These are phyloP conservation scores for Schrankia costaestrigalis DNA, from an alignment of 2,888 invertebrate genomes.

Conservation along the genomic window DNA sequence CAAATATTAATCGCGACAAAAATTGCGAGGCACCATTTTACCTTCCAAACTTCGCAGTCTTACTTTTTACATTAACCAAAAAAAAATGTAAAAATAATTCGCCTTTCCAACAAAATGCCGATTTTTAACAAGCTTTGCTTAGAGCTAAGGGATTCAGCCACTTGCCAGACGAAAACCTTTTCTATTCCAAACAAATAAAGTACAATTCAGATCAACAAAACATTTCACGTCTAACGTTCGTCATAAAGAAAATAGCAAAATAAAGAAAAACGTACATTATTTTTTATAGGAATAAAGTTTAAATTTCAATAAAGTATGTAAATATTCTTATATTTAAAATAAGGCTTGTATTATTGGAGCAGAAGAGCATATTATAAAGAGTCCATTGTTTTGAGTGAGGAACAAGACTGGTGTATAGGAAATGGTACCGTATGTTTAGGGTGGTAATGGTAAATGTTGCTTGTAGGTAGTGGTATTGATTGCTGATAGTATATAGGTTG, in stretches of 20 bases:
- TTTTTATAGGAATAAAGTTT: conserved; percentile 32
- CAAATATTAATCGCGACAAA: conserved; percentile 4
- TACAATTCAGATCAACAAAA: neutral
- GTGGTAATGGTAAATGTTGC: conserved; percentile 1
- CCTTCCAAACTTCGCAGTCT: conserved; percentile 9
- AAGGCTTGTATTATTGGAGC: conserved; percentile 20
- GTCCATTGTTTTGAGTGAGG: conserved; percentile 25
- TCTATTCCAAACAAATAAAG: conserved; percentile 1
- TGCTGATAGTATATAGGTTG: conserved; percentile 24
- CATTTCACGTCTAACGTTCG: conserved; percentile 3
- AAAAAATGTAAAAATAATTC: conserved; percentile 29
- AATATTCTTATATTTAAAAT: conserved; percentile 28
- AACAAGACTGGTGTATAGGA: neutral
- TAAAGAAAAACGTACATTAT: conserved; percentile 33
- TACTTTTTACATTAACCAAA: conserved; percentile 12
- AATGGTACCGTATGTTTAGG: no score
- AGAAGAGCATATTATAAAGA: conserved; percentile 19
- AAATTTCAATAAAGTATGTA: conserved; percentile 29
- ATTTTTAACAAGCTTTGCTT: conserved; percentile 37
- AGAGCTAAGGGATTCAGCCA: conserved; percentile 20
- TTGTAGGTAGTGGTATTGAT: conserved; percentile 23
- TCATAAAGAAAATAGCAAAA: conserved; percentile 20
- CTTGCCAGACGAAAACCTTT: conserved; percentile 29
- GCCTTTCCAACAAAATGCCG: conserved; percentile 30
- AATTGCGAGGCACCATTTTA: conserved; percentile 8